Conservation (phyloP, 1,140 invertebrate species). For the Sarcophaga peregrina region DNA sequence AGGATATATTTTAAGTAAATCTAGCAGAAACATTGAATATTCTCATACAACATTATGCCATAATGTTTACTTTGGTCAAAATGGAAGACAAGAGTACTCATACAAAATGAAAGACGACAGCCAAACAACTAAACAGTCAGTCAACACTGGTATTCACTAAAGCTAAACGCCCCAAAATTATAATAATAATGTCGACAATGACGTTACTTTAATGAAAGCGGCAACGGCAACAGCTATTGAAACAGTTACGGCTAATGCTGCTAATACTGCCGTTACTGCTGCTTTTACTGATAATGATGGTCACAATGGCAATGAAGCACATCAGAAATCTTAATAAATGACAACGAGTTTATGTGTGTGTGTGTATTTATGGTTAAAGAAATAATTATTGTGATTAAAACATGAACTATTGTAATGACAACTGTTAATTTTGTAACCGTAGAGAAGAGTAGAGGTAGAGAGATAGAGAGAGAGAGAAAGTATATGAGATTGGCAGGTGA, state of each 20-base stretch:
- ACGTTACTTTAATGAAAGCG: too few relatives aligned
- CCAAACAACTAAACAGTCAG: too few relatives aligned
- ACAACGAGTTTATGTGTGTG: background rate
- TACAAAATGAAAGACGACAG: too few relatives aligned
- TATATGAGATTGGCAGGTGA: too few relatives aligned
- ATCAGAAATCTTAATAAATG: background rate
- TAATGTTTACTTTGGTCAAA: background rate
- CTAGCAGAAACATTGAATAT: slow-evolving; percentile 11
- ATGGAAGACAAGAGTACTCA: too few relatives aligned
- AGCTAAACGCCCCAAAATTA: background rate
- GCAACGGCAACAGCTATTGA: too few relatives aligned
- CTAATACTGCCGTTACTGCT: background rate
- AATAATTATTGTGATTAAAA: slow-evolving; percentile 17
- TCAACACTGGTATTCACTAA: background rate
- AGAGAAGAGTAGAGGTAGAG: background rate
- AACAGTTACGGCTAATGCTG: too few relatives aligned
- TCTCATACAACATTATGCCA: background rate
- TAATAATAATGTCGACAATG: background rate
- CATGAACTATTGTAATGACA: slow-evolving; percentile 6
- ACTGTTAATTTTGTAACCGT: background rate
- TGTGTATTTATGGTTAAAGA: background rate
- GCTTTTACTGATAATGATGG: background rate
- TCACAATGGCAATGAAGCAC: background rate
- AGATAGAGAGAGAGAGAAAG: too few relatives aligned
- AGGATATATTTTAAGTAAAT: slow-evolving; percentile 1